A percentile compares a stretch with the other conserved stretches of the same genome.
phyloP scores from a whole-genome alignment of 2,797 vertebrate genomes.

The Taeniopygia guttata region DNA sequence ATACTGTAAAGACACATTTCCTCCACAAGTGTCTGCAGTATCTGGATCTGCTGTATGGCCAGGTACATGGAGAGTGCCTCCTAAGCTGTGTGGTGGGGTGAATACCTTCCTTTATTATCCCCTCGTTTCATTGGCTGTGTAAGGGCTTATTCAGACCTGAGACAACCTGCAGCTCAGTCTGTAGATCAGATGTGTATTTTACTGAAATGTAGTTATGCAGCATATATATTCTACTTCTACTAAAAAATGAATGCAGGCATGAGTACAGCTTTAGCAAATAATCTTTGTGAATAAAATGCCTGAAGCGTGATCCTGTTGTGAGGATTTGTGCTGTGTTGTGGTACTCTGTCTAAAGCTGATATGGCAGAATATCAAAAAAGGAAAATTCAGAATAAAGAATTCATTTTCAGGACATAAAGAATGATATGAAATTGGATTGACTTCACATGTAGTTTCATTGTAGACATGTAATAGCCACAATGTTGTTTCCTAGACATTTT shows the following conservation, averaged over 20 bases:
- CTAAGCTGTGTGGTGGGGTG: accelerated
- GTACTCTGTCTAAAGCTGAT: conserved; percentile 1
- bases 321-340: conserved; percentile 9
- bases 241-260: background rate
- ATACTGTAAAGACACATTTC: background rate
- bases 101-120: background rate
- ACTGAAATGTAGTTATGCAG: background rate
- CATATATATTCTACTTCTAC: conserved; percentile 8
- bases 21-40: background rate
- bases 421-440: background rate
- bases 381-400: conserved; percentile 7
- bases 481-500: background rate
- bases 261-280: conserved; percentile 30
- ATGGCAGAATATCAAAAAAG: background rate
- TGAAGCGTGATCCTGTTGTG: conserved; percentile 28
- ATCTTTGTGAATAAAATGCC: conserved; percentile 47
- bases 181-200: background rate
- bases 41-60: background rate
- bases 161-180: background rate
- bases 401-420: background rate
- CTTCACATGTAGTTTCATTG: background rate
- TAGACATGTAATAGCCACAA: background rate
- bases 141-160: background rate
- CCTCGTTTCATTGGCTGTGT: background rate
- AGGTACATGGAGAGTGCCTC: background rate